Percentiles rank a stretch among this genome's conserved stretches.
phyloP scores from a whole-genome alignment of 2,888 invertebrate species.

The Ommatoiulus sabulosus region DNA sequence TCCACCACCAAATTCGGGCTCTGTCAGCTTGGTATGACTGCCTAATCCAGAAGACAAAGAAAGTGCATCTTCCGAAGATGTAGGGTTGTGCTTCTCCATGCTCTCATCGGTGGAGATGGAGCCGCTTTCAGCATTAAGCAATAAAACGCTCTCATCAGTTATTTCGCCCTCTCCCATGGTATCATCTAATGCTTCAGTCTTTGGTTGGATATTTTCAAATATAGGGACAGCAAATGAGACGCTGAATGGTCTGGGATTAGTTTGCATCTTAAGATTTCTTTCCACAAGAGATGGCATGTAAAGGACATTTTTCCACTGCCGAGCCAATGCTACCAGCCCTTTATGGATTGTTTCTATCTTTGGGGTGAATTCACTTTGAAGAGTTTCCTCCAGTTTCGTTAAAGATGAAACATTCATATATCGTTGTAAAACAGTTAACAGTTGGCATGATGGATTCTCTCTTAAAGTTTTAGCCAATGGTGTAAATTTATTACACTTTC shows the following conservation, averaged over 20 bases:
- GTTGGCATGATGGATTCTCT: constrained; percentile 95
- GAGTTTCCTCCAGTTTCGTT: constrained; percentile 84
- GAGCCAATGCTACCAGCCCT: constrained; percentile 95
- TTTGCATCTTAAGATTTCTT: constrained; percentile 81
- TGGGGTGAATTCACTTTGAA: constrained; percentile 86
- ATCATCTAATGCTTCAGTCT: constrained; percentile 62
- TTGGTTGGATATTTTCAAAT: constrained; percentile 60
- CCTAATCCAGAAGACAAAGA: constrained; percentile 49
- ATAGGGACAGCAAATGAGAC: constrained; percentile 83
- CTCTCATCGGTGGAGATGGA: constrained; percentile 61
- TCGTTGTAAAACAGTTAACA: constrained; percentile 88
- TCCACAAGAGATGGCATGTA: constrained; percentile 92
- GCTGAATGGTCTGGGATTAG: constrained; percentile 74
- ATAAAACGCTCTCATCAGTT: constrained; percentile 79
- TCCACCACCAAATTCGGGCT: constrained; percentile 60
- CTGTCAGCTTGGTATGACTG: constrained; percentile 56
- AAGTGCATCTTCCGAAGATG: constrained; percentile 57
- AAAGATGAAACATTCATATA: constrained; percentile 76
- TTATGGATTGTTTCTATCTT: constrained; percentile 88
- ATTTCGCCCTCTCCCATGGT: constrained; percentile 65
- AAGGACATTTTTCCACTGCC: constrained; percentile 96
- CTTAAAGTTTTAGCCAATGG: constrained; percentile 89
- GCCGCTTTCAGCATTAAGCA: constrained; percentile 73
- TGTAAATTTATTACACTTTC: constrained; percentile 89
- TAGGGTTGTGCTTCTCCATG: constrained; percentile 56